phyloP scores from a whole-genome alignment of 2,113 vertebrate species.

The Microcebus jonahi region DNA sequence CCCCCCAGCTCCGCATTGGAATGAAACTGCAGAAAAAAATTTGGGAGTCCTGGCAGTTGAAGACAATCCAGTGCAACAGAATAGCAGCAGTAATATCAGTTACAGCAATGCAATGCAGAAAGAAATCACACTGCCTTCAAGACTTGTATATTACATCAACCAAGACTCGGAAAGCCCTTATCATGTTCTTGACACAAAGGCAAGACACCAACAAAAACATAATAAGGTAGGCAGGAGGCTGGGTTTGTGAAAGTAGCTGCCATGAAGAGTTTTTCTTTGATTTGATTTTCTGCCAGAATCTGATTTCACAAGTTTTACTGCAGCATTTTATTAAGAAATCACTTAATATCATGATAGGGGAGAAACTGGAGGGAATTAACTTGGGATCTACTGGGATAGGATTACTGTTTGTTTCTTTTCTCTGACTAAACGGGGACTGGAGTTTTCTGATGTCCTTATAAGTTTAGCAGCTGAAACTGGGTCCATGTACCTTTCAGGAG shows the following conservation, averaged over 20 bases:
- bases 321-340: slow-evolving; percentile 67
- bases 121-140: slow-evolving; percentile 94
- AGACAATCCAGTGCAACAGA: slow-evolving; percentile 83
- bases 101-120: slow-evolving; percentile 87
- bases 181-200: slow-evolving; percentile 94
- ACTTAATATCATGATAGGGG: not conserved
- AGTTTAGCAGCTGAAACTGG: not conserved
- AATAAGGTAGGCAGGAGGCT: slow-evolving; percentile 89
- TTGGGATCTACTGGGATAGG: not conserved
- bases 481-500: not conserved
- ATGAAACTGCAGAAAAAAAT: slow-evolving; percentile 84
- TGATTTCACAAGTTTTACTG: slow-evolving; percentile 59
- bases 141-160: slow-evolving; percentile 97
- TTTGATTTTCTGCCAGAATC: slow-evolving; percentile 65
- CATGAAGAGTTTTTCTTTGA: slow-evolving; percentile 28
- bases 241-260: slow-evolving; percentile 50
- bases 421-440: not conserved
- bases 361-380: slow-evolving; percentile 48
- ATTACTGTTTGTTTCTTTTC: slow-evolving; percentile 26
- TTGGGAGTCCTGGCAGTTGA: slow-evolving; percentile 79
- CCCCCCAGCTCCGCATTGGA: slow-evolving; percentile 85
- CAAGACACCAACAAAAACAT: slow-evolving; percentile 91
- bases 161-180: slow-evolving; percentile 96
- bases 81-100: slow-evolving; percentile 88
- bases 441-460: not conserved